Conservation (phyloP, 35 echinoderm and acorn worm species). For the Eucidaris tribuloides region DNA sequence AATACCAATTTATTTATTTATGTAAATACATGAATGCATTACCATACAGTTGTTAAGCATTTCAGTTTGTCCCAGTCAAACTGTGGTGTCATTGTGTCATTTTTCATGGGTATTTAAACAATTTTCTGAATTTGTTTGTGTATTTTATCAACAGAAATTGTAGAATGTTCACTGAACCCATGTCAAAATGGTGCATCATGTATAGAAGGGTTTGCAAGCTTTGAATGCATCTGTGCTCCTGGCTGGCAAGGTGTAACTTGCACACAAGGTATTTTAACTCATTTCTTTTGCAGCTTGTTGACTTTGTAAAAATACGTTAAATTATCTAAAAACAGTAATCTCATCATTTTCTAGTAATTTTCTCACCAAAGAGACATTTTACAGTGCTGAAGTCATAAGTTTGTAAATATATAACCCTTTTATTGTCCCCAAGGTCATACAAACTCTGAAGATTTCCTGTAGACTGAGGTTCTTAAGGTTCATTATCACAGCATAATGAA, state of each 20-base stretch:
- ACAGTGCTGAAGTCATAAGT: neutral
- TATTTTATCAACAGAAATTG: neutral
- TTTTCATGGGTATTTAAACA: neutral
- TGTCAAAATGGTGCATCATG: slow-evolving; percentile 20
- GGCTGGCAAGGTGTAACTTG: slow-evolving; percentile 20
- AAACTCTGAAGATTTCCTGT: too few species aligned
- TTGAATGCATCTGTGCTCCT: slow-evolving; percentile 13
- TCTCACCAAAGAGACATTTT: neutral
- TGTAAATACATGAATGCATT: too few species aligned
- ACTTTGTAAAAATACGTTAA: too few species aligned
- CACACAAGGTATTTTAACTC: neutral
- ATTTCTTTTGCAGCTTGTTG: too few species aligned
- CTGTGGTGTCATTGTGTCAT: too few species aligned
- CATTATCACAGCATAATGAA: too few species aligned
- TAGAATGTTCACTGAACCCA: neutral
- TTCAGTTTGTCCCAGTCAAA: too few species aligned
- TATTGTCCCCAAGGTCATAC: neutral
- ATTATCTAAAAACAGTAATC: too few species aligned
- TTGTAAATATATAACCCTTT: neutral
- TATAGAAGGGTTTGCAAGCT: neutral
- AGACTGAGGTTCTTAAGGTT: too few species aligned
- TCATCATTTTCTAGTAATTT: neutral
- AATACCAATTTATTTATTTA: too few species aligned
- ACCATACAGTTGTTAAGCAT: too few species aligned
- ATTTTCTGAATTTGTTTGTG: neutral